A percentile compares a stretch with the other conserved stretches of the same genome.
Evolutionary conservation across 2,888 invertebrate genomes (phyloP).

Genomic region (Bimastos eiseni): DNA sequence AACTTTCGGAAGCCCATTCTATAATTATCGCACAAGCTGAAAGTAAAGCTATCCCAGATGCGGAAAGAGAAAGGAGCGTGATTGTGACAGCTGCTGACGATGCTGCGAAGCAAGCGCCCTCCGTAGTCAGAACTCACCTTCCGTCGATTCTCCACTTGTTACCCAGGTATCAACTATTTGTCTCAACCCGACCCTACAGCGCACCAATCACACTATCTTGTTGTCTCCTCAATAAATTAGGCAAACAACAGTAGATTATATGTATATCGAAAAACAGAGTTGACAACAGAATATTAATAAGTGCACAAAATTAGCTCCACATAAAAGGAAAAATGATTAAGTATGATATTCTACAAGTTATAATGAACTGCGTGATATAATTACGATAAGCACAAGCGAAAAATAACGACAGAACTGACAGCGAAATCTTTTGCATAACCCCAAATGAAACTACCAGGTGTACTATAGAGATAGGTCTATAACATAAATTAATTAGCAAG

Average conservation of each 20-base stretch:
- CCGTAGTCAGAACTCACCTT: slow-evolving; percentile 14
- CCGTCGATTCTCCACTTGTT: background rate
- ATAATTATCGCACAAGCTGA: background rate
- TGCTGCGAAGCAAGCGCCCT: background rate
- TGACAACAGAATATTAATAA: background rate
- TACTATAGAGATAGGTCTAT: too few relatives aligned
- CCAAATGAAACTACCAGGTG: too few relatives aligned
- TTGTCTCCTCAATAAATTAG: background rate
- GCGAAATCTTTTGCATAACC: too few relatives aligned
- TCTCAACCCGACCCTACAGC: slow-evolving; percentile 1
- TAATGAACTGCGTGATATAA: too few relatives aligned
- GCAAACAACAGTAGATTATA: too few relatives aligned
- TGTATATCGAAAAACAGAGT: too few relatives aligned
- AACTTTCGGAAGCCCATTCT: background rate
- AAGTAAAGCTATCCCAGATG: background rate
- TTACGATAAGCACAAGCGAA: too few relatives aligned
- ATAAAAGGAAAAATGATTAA: too few relatives aligned
- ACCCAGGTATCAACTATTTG: slow-evolving; percentile 25
- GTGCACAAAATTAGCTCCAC: too few relatives aligned
- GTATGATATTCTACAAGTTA: too few relatives aligned
- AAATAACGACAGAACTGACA: too few relatives aligned
- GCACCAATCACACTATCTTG: background rate
- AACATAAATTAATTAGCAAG: too few relatives aligned
- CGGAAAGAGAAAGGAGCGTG: background rate
- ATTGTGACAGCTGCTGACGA: background rate